Conservation (phyloP, 2,888 invertebrate genomes). For the Ophioninae sp. region DNA sequence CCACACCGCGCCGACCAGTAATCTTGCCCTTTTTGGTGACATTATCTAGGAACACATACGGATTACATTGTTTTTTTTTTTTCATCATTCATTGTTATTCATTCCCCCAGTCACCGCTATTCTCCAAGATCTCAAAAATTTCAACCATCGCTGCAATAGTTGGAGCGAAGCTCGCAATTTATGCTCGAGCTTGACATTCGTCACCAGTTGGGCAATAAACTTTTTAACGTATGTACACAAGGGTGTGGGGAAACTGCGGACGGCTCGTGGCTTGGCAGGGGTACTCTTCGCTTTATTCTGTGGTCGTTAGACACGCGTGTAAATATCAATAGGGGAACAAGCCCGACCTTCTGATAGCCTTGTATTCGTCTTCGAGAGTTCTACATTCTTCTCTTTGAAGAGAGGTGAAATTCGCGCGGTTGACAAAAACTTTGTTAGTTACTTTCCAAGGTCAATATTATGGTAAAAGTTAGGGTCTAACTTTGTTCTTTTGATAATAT, state of each 20-base stretch:
- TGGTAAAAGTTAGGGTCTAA: background rate
- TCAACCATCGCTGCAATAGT: background rate
- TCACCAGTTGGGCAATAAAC: background rate
- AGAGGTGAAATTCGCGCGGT: background rate
- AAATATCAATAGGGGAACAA: background rate
- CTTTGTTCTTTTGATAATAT: background rate
- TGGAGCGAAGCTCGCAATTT: background rate
- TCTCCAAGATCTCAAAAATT: background rate
- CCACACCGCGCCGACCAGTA: slow-evolving; percentile 96
- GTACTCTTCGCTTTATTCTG: background rate
- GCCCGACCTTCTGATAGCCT: background rate
- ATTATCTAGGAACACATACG: slow-evolving; percentile 84
- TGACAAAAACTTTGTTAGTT: background rate
- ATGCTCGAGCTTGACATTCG: background rate
- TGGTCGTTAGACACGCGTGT: background rate
- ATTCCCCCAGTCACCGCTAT: background rate
- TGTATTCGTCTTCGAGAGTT: background rate
- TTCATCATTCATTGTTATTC: background rate
- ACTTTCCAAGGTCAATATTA: background rate
- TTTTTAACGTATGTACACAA: background rate
- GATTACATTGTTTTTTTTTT: slow-evolving; percentile 4
- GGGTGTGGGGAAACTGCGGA: background rate
- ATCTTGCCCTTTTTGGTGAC: slow-evolving; percentile 92
- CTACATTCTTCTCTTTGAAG: background rate
- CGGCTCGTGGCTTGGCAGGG: background rate